Percentiles rank a stretch among this genome's conserved stretches.
Evolutionary conservation across 2,797 vertebrate species (phyloP).

Genomic region (Acanthis flammea): DNA sequence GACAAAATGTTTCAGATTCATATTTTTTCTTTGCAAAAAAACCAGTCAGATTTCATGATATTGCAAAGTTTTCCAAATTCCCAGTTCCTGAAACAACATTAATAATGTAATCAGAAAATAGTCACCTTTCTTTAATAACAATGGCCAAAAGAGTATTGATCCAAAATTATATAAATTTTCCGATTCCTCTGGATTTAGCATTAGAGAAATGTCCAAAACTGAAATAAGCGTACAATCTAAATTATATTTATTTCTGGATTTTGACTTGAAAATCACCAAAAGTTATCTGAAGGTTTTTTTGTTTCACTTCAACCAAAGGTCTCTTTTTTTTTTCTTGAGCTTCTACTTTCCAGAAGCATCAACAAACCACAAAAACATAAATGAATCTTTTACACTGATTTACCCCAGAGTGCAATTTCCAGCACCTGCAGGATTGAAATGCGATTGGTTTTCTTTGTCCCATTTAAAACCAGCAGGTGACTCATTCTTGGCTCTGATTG

Average conservation of each 20-base stretch:
- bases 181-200: background rate
- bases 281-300: background rate
- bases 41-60: background rate
- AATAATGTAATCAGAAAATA: background rate
- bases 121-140: background rate
- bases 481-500: slow-evolving; percentile 18
- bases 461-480: slow-evolving; percentile 20
- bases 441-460: background rate
- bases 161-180: background rate
- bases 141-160: background rate
- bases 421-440: background rate
- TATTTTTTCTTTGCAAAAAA: background rate
- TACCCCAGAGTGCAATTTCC: background rate
- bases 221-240: background rate
- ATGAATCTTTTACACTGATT: background rate
- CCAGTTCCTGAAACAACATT: background rate
- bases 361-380: background rate
- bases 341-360: background rate
- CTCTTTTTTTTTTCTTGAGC: background rate
- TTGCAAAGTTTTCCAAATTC: background rate
- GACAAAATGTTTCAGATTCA: background rate
- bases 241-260: background rate
- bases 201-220: background rate
- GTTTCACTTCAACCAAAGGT: background rate
- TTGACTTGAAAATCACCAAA: background rate